Conservation (phyloP, 1,140 invertebrate species). For the Megathymus violae region DNA sequence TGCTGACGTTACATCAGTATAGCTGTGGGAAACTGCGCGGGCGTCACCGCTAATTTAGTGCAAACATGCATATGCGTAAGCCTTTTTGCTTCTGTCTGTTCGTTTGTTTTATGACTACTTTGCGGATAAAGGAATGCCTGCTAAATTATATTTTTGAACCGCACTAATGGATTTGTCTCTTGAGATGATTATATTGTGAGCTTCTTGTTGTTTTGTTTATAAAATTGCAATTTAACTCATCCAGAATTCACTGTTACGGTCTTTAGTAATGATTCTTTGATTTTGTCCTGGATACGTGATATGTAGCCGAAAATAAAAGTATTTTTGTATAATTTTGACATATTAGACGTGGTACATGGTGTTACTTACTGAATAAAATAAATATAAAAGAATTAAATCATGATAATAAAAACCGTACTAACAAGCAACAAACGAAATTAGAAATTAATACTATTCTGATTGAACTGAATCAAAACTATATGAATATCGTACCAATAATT, state of each 20-base stretch:
- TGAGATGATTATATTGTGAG: slow-evolving; percentile 9
- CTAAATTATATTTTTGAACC: slow-evolving; percentile 15
- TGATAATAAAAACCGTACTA: too few relatives aligned
- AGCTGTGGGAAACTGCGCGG: slow-evolving; percentile 69
- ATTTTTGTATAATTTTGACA: too few relatives aligned
- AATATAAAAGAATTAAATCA: too few relatives aligned
- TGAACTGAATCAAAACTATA: too few relatives aligned
- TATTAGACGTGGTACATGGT: too few relatives aligned
- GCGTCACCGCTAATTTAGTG: slow-evolving; percentile 73
- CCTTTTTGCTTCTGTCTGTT: slow-evolving; percentile 45
- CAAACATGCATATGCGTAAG: slow-evolving; percentile 62
- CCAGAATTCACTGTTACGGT: background rate
- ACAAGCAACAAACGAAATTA: too few relatives aligned
- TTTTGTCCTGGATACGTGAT: too few relatives aligned
- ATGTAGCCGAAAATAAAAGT: too few relatives aligned
- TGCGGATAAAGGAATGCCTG: slow-evolving; percentile 43
- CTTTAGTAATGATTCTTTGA: background rate
- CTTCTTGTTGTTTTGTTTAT: background rate
- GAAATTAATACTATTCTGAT: too few relatives aligned
- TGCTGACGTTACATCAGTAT: slow-evolving; percentile 48
- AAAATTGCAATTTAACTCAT: slow-evolving; percentile 1
- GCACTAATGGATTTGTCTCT: slow-evolving; percentile 27
- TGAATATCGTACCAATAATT: too few relatives aligned
- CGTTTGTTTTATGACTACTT: slow-evolving; percentile 43
- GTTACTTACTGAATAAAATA: too few relatives aligned